Base-by-base conservation (phyloP, 1,140 invertebrate genomes). In the Trypoxylus dichotomus region DNA sequence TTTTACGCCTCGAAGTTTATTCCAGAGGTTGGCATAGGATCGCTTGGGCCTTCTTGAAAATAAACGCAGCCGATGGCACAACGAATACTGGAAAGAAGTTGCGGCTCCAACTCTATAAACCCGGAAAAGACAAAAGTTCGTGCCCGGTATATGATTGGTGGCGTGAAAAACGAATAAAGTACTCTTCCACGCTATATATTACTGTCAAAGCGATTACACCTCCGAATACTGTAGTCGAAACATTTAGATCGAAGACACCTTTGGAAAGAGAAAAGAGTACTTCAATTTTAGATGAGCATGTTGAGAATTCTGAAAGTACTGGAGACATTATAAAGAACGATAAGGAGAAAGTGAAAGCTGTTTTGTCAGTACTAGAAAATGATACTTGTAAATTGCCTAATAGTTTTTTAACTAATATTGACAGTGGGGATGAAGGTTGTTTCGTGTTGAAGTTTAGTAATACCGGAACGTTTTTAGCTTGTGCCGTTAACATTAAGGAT, bases 41-140 rank as follows among this genome's bases (percentile, higher is more conserved):
- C 74, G 82, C 82, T n/a, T 85, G 83, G 81, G 84, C 82, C 19
- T 85, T 85, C 79, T 74, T 85, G 41, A 85, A 84, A 80, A 76
- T 80, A 15, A 54, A 80, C 10, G 79, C 79, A 75, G 75, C 79
- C 79, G 77, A 83, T 73, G 74, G 75, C 25, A 25, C 24, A 8
- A 75, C 73, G 19, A 83, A 85, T 58, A 72, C 83, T 11, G 81
- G 83, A 8, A 82, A 82, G 80, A 85, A 82, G 79, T 19, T 85
- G 21, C 80, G 83, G 74, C 76, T 85, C 41, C 85, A 85, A 79
- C 63, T 85, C 5, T 84, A 84, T 77, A 72, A 82, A 60, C 42
- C 79, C 6, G 37, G 76, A 19, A 76, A 82, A 77, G 47, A 13
- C 11, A 78, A 79, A 77, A 68, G 47, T 42, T 74, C 80, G 72